Base-by-base conservation (phyloP, 2,888 invertebrate genomes). In the Eristalinus aeneus region DNA sequence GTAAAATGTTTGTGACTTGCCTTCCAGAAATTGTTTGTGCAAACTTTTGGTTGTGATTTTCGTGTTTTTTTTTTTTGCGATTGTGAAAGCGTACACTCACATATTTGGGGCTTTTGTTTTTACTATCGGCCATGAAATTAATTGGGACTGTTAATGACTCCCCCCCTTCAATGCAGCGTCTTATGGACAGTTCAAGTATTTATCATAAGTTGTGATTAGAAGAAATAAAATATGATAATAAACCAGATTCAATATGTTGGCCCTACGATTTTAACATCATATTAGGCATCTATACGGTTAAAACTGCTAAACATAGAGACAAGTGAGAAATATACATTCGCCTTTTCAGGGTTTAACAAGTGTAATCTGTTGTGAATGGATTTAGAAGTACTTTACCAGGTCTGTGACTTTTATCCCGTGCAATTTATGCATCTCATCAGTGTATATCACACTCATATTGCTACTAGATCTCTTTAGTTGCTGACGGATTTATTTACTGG, bases 111-210 rank as follows among this genome's bases (percentile, higher is more conserved):
- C 56, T 39, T 39, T 61, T 34, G 16, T 63, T 54, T 71, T 71
- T 78, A 72, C 27, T 11, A 10, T 60, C 27, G 23, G 12, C 12
- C 36, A 72, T 65, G 64, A 72, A 60, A 53, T 65, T 72, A 78
- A 78, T 78, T 72, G 78, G 58, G 54, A 20, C 58, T 23, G 78
- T 63, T 78, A 72, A 72, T 72, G 64, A 78, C 60, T 39, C 54
- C 8, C 16, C 64, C 10, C 46, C 31, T 27, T 56, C 23, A 34
- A 12, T 6, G 34, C 22, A 53, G 34, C 11, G 34, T 54, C 67
- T 75, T 65, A 68, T 61, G 67, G 68, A 32, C 58, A 23, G n/a
- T 75, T 64, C 34, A 23, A 27, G 39, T 73, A 46, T 34, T 32
- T 32, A 61, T 58, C 22, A 22, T 56, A n/a, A 63, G 34, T 16